Base-by-base conservation (phyloP, 2,888 invertebrate genomes). In the Philereme vetulata region DNA sequence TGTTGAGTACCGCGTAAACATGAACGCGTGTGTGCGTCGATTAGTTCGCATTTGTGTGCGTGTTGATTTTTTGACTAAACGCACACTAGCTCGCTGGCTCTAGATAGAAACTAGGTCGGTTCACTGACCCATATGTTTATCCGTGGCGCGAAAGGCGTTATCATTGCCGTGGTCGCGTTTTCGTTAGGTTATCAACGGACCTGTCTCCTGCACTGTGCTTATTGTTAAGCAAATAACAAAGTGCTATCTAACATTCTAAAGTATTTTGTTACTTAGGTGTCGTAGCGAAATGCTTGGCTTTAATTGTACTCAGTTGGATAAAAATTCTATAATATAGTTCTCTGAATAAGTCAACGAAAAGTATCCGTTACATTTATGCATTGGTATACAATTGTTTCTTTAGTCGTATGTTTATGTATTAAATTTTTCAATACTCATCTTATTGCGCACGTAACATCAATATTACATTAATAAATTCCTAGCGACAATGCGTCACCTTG, bases 81-180 rank as follows among this genome's bases (percentile, higher is more conserved):
- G 76, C 83, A 82, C 84, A 83, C 82, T 47, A 51, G 51, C 51
- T 33, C 65, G 68, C 76, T 73, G 82, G 75, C 74, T 81, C 76
- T 80, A 75, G 60, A 75, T 76, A 68, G 77, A 86, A 92, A 88
- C 88, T 92, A 76, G 92, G 92, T 90, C 91, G 89, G 92, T 91
- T 92, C 92, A 92, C 82, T 88, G 90, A 90, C 91, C 92, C 81
- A 91, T 90, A 88, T 92, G 92, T 92, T 92, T 92, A 90, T 91
- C 91, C 77, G 75, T 70, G 79, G 80, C 82, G 82, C 82, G 81
- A 80, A 83, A 81, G 77, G 77, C 78, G 69, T 84, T 88, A 87
- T 88, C 89, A 77, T 75, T 78, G 84, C 85, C 84, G 75, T 72
- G 76, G 72, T 76, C 88, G 88, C 82, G 74, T 89, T 89, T 88